Conservation (phyloP, 2,797 vertebrate genomes). For the Falco rusticolus region DNA sequence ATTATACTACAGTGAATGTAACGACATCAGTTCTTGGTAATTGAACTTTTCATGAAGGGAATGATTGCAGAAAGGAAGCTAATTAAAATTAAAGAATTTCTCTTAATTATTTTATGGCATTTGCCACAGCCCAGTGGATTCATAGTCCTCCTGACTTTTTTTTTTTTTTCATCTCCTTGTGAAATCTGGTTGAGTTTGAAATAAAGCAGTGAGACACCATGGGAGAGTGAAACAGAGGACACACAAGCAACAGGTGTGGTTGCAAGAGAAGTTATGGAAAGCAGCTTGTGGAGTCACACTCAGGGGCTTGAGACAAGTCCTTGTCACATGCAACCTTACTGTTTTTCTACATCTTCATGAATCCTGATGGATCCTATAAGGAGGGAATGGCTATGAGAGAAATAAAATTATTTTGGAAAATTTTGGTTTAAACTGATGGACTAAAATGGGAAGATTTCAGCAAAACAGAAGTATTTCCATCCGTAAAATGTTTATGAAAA, state of each 20-base stretch:
- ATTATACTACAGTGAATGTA: background rate
- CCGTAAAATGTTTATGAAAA: background rate
- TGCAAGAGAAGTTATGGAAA: background rate
- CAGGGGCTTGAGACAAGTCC: background rate
- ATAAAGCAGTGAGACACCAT: background rate
- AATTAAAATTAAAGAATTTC: slow-evolving; percentile 53
- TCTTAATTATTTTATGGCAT: slow-evolving; percentile 20
- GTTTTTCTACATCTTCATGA: background rate
- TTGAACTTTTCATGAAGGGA: slow-evolving; percentile 44
- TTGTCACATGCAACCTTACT: background rate
- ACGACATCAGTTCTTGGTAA: slow-evolving; percentile 21
- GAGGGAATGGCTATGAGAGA: background rate
- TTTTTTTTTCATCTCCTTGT: background rate
- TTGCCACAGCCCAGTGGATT: slow-evolving; percentile 13
- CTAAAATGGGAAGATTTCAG: background rate
- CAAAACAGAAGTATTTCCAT: fast-evolving
- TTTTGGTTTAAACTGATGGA: background rate
- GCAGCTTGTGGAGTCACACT: background rate
- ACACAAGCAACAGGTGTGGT: background rate
- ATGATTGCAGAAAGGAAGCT: slow-evolving; percentile 47
- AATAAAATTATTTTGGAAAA: background rate
- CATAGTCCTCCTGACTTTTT: background rate
- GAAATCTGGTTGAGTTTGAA: background rate
- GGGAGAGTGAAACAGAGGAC: background rate
- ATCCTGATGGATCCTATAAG: background rate